A percentile compares a stretch with the other conserved stretches of the same genome.
phyloP scores from a whole-genome alignment of 2,888 invertebrate genomes.

The Nomada fabriciana region DNA sequence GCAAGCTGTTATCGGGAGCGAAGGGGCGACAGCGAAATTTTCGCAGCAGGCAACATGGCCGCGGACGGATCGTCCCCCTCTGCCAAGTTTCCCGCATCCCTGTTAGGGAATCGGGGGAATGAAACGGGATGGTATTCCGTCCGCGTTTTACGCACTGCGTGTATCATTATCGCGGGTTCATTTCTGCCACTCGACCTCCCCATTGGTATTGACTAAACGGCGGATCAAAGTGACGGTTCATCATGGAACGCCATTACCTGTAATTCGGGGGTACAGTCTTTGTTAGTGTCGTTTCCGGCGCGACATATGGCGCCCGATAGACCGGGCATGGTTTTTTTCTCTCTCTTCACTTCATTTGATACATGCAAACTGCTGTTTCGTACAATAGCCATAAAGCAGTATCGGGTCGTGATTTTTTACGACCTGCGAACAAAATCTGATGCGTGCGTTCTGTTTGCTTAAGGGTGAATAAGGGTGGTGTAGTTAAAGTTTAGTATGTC shows the following conservation, averaged over 20 bases:
- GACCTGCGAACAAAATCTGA: background rate
- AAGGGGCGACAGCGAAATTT: constrained; percentile 62
- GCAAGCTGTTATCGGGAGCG: constrained; percentile 69
- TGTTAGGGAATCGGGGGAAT: constrained; percentile 19
- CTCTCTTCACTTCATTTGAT: constrained; percentile 1
- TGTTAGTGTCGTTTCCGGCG: constrained; percentile 25
- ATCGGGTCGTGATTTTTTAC: background rate
- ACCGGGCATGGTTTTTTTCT: background rate
- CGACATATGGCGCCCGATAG: constrained; percentile 9
- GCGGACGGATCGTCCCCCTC: constrained; percentile 67
- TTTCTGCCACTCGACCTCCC: constrained; percentile 48
- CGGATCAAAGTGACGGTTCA: constrained; percentile 37
- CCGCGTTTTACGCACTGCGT: constrained; percentile 57
- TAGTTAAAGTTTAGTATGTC: background rate
- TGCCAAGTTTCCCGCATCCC: constrained; percentile 51
- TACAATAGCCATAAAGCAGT: background rate
- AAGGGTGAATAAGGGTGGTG: background rate
- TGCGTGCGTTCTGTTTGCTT: background rate
- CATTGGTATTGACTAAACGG: constrained; percentile 18
- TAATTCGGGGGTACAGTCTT: constrained; percentile 37
- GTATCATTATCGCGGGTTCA: constrained; percentile 59
- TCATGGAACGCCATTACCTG: constrained; percentile 10
- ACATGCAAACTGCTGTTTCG: background rate
- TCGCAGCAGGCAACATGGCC: constrained; percentile 68
- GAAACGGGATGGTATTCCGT: constrained; percentile 38